A percentile compares a stretch with the other conserved stretches of the same genome.
These are phyloP conservation scores for Ceratina calcarata DNA, from an alignment of 1,140 invertebrate species.

Conservation along the genomic window DNA sequence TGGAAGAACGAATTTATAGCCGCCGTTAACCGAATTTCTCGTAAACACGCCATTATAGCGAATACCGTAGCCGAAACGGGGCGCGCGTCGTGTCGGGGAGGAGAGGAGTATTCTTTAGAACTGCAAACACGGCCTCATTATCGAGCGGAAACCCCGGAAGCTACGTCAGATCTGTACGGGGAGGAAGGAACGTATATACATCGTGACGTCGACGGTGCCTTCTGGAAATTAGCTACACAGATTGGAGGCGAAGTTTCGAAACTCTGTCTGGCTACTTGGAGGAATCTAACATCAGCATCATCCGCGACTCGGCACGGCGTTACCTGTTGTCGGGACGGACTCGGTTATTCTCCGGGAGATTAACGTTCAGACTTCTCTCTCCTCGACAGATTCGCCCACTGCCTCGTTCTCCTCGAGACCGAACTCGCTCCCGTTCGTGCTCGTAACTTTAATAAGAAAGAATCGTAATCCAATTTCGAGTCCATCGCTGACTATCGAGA, in stretches of 20 bases:
- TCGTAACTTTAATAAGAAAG: conserved; percentile 9
- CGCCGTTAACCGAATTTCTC: conserved; percentile 51
- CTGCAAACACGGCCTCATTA: conserved; percentile 51
- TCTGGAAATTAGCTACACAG: conserved; percentile 57
- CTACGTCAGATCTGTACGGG: conserved; percentile 33
- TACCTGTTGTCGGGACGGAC: conserved; percentile 50
- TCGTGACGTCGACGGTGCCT: conserved; percentile 18
- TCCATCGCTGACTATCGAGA: background rate
- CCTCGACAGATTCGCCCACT: background rate
- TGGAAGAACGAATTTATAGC: conserved; percentile 44
- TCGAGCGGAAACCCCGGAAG: conserved; percentile 48
- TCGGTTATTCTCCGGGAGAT: conserved; percentile 11
- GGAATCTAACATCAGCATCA: conserved; percentile 47
- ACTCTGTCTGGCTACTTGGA: conserved; percentile 46
- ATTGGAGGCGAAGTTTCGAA: conserved; percentile 56
- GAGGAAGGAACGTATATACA: background rate
- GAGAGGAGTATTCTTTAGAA: conserved; percentile 40
- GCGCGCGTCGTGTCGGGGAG: too few species aligned
- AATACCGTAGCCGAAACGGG: background rate
- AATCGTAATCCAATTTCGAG: background rate
- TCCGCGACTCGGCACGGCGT: conserved; percentile 33
- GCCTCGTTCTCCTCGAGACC: background rate
- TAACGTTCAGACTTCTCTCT: conserved; percentile 20
- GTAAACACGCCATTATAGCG: conserved; percentile 46
- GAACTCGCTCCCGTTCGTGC: background rate